These are phyloP conservation scores for Xiphophorus maculatus DNA, from an alignment of 2,113 vertebrate species.

Conservation along the genomic window DNA sequence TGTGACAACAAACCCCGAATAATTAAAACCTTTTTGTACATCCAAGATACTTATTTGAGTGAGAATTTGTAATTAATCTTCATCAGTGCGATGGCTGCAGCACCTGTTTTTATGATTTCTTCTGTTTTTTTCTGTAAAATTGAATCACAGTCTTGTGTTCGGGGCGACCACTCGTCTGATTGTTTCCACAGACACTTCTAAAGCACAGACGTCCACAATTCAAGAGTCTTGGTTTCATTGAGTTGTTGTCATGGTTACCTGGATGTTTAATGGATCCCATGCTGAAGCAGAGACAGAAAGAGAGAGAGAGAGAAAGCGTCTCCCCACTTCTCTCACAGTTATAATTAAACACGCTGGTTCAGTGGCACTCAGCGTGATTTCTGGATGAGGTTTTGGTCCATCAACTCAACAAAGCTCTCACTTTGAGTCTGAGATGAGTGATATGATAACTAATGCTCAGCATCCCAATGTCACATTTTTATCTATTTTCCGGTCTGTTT, in stretches of 20 bases:
- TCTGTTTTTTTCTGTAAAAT: neutral
- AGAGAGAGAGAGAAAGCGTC: conserved; percentile 28
- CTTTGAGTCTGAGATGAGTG: neutral
- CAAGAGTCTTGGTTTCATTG: conserved; percentile 61
- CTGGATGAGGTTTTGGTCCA: conserved; percentile 10
- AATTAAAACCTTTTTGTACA: too few species aligned
- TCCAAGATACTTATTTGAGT: neutral
- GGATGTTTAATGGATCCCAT: conserved; percentile 60
- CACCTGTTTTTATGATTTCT: neutral
- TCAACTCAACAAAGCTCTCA: neutral
- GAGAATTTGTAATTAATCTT: neutral
- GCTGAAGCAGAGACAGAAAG: conserved; percentile 52
- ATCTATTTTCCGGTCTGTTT: neutral
- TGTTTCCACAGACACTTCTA: conserved; percentile 13
- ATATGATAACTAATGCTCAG: neutral
- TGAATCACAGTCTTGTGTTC: neutral
- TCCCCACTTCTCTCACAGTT: conserved; percentile 49
- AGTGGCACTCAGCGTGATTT: conserved; percentile 16
- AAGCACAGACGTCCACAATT: conserved; percentile 42
- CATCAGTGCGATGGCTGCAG: neutral
- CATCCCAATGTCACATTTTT: neutral
- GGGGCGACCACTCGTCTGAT: neutral
- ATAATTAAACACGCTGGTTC: conserved; percentile 72
- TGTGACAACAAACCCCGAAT: neutral
- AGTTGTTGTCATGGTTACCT: conserved; percentile 77